Conservation (phyloP, 1,140 invertebrate genomes). For the Drosophila quadrilineata region DNA sequence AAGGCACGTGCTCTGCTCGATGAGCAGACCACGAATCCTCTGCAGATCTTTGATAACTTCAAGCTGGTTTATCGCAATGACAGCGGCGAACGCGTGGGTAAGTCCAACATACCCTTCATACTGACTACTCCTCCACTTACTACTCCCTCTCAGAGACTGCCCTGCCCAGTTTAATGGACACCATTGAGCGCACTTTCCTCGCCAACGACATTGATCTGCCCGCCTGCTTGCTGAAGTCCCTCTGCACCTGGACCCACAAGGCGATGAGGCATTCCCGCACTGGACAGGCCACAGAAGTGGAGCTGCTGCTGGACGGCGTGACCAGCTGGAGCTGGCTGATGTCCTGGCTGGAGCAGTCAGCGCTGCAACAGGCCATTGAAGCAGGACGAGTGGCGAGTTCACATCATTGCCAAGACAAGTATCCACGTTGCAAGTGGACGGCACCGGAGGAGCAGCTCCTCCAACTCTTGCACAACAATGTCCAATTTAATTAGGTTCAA, state of each 20-base stretch:
- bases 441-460: conserved; percentile 48
- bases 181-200: conserved; percentile 52
- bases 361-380: conserved; percentile 46
- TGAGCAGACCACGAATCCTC: conserved; percentile 19
- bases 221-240: conserved; percentile 56
- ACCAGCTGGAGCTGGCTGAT: conserved; percentile 53
- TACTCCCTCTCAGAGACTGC: conserved; percentile 34
- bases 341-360: conserved; percentile 44
- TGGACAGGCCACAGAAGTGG: conserved; percentile 41
- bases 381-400: conserved; percentile 21
- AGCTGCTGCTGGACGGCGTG: conserved; percentile 54
- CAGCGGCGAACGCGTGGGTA: conserved; percentile 61
- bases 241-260: conserved; percentile 47
- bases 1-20: conserved; percentile 18
- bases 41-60: conserved; percentile 54
- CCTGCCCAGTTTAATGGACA: conserved; percentile 43
- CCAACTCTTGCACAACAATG: conserved; percentile 47
- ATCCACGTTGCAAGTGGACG: conserved; percentile 59
- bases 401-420: conserved; percentile 41
- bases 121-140: background rate
- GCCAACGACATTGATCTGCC: conserved; percentile 59
- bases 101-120: background rate
- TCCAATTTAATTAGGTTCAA: conserved; percentile 45
- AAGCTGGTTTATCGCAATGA: conserved; percentile 65
- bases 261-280: conserved; percentile 25